Evolutionary conservation across 2,888 invertebrate species (phyloP).

Genomic region (Stenodera caucasica): DNA sequence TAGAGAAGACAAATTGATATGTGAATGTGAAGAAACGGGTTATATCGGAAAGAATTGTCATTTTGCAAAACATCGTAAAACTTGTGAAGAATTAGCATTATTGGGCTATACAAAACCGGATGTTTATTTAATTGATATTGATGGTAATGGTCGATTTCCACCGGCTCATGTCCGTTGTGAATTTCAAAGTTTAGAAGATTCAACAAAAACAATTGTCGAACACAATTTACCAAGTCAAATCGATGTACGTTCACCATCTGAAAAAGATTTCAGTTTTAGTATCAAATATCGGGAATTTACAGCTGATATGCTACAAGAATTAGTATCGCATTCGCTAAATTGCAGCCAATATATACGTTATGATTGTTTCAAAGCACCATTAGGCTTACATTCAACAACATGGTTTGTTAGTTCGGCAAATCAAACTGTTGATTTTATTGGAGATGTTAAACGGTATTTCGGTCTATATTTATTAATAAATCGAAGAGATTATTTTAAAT

Average conservation of each 20-base stretch:
- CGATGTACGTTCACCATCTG: conserved; percentile 78
- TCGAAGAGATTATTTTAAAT: background rate
- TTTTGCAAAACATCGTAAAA: conserved; percentile 87
- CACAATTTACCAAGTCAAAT: conserved; percentile 90
- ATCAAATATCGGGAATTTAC: conserved; percentile 88
- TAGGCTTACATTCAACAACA: conserved; percentile 84
- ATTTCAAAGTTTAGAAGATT: conserved; percentile 83
- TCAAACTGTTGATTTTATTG: conserved; percentile 77
- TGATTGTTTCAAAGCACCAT: conserved; percentile 85
- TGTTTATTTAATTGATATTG: conserved; percentile 90
- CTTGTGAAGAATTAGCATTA: conserved; percentile 89
- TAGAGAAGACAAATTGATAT: conserved; percentile 82
- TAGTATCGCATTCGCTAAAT: conserved; percentile 85
- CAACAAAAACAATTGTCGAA: conserved; percentile 85
- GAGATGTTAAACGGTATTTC: conserved; percentile 77
- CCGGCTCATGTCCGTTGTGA: conserved; percentile 92
- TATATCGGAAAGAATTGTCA: conserved; percentile 94
- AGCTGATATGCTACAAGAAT: conserved; percentile 87
- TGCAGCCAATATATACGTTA: conserved; percentile 89
- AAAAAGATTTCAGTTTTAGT: conserved; percentile 80
- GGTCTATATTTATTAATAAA: background rate
- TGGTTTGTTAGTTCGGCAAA: conserved; percentile 86
- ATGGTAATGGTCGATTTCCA: conserved; percentile 89
- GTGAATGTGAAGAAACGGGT: conserved; percentile 88
- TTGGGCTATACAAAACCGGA: conserved; percentile 88